Evolutionary conservation across 2,888 invertebrate genomes (phyloP), one percentile per base, ranked within the genome.

Genomic region (Saturnia japonica): DNA sequence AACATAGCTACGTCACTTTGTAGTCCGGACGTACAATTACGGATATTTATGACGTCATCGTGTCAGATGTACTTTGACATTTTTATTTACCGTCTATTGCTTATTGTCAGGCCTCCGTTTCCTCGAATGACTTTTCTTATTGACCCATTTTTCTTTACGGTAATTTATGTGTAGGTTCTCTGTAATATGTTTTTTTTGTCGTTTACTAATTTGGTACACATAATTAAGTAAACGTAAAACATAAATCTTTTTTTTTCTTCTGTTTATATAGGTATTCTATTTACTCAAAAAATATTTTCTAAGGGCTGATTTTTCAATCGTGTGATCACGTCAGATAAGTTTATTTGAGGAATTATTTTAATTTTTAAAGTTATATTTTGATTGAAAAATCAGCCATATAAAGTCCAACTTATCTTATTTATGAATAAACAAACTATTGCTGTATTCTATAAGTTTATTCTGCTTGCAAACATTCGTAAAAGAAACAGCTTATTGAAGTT

Each of bases 131-230:
- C 16, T 64, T 64, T 40, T n/a, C 34, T 34, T 64, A 64, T 40
- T 64, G 9, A n/a, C n/a, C 40, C 19, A 64, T 64, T 64, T 64
- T n/a, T 64, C n/a, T 62, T 62, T 22, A n/a, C 54, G 28, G 28
- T 25, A 60, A 60, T 60, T 60, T 60, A 14, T 60, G 25, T 28
- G 22, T 54, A 22, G 8, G 19, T 28, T 60, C n/a, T 25, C 22
- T 57, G 19, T 60, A 2, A 14, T 54, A n/a, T 51, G n/a, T 51
- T 51, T n/a, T 34, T 34, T n/a, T n/a, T n/a, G n/a, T n/a, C n/a
- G n/a, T n/a, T n/a, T n/a, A n/a, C n/a, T n/a, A n/a, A n/a, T n/a
- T n/a, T n/a, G n/a, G n/a, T n/a, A n/a, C n/a, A n/a, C n/a, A n/a
- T n/a, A n/a, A n/a, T n/a, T n/a, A n/a, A 45, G 45, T 47, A 47